A percentile compares a stretch with the other conserved stretches of the same genome.
Evolutionary conservation across 2,888 invertebrate genomes (phyloP).

Genomic region (Caenorhabditis sulstoni): DNA sequence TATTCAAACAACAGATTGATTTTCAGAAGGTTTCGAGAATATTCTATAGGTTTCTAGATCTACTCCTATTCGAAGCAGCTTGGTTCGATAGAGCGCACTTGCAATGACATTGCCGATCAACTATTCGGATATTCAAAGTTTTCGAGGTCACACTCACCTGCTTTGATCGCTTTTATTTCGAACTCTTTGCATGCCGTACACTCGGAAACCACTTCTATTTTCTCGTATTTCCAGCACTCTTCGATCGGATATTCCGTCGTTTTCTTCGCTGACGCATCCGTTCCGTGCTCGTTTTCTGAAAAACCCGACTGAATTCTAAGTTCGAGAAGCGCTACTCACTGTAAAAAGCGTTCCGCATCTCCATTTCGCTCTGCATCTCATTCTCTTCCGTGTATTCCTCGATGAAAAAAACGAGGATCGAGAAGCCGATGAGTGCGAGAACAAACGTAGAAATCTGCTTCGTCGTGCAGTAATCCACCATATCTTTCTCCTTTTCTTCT

Average conservation of each 20-base stretch:
- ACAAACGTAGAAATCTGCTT: constrained; percentile 64
- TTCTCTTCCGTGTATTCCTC: constrained; percentile 68
- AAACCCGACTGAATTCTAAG: neutral
- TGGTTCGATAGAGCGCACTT: constrained; percentile 61
- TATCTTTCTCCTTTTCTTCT: neutral
- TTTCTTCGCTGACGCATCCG: neutral
- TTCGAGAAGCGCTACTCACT: constrained; percentile 29
- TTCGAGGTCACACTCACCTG: too few relatives aligned
- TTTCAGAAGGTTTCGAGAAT: too few relatives aligned
- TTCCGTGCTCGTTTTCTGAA: constrained; percentile 37
- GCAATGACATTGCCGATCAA: constrained; percentile 18
- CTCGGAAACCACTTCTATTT: constrained; percentile 42
- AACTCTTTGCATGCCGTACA: constrained; percentile 65
- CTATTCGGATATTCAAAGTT: neutral
- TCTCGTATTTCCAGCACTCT: constrained; percentile 67
- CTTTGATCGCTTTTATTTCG: constrained; percentile 66
- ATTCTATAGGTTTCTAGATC: too few relatives aligned
- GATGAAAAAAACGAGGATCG: constrained; percentile 66
- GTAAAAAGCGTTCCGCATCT: constrained; percentile 47
- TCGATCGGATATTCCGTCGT: constrained; percentile 39
- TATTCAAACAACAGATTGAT: too few relatives aligned
- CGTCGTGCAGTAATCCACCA: constrained; percentile 57
- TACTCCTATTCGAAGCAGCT: constrained; percentile 66
- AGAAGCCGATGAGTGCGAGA: constrained; percentile 64
- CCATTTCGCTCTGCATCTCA: constrained; percentile 60